Evolutionary conservation across 2,888 invertebrate species (phyloP).

Genomic region (Boloria euphrosyne): DNA sequence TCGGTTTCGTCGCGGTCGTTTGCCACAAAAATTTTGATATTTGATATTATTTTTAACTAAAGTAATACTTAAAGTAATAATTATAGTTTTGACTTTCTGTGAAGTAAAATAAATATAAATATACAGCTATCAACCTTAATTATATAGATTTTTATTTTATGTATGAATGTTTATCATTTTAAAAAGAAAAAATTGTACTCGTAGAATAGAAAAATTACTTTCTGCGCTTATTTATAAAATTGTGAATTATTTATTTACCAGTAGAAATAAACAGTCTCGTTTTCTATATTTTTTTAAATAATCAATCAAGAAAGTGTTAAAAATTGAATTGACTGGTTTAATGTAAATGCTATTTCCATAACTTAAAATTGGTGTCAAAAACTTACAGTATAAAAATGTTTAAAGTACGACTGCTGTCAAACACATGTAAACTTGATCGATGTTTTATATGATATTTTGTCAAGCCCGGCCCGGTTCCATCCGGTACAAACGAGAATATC

Average conservation of each 20-base stretch:
- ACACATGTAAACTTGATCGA: conserved; percentile 19
- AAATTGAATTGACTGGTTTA: no score
- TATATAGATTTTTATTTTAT: no score
- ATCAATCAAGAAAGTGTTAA: no score
- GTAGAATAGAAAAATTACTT: no score
- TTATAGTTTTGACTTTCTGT: conserved; percentile 13
- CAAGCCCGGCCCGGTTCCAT: conserved; percentile 59
- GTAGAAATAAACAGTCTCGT: no score
- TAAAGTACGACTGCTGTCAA: neutral
- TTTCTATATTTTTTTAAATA: no score
- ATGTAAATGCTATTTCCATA: neutral
- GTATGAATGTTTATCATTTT: no score
- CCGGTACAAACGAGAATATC: conserved; percentile 63
- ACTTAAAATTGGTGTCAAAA: neutral
- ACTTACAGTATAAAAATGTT: neutral
- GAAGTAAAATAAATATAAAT: neutral
- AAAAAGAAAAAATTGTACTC: no score
- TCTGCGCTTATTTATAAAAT: no score
- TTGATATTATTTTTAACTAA: conserved; percentile 21
- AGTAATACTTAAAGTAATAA: neutral
- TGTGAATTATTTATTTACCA: no score
- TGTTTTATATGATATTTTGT: conserved; percentile 47
- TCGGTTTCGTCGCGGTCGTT: conserved; percentile 25
- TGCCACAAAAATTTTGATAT: conserved; percentile 12
- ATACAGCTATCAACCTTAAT: no score